A percentile compares a stretch with the other conserved stretches of the same genome.
These are phyloP conservation scores for Agonopterix alstromeriana DNA, from an alignment of 2,888 invertebrate genomes.

Conservation along the genomic window DNA sequence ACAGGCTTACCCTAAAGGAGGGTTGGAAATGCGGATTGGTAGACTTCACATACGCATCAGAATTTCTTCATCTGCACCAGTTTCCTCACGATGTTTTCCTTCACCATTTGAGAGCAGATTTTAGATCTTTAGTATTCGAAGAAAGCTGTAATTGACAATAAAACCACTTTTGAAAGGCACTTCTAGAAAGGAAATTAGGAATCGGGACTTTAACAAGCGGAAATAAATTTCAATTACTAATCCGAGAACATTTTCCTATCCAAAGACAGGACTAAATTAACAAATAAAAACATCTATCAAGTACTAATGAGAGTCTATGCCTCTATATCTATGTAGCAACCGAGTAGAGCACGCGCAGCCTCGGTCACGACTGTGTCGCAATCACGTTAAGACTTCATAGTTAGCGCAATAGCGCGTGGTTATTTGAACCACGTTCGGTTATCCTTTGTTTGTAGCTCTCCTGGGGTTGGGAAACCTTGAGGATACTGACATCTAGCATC, in stretches of 20 bases:
- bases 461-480: background rate
- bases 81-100: too few species aligned
- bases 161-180: too few species aligned
- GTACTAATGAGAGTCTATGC: conserved; percentile 13
- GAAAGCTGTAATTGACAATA: too few species aligned
- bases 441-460: conserved; percentile 29
- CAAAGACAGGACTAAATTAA: conserved; percentile 5
- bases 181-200: too few species aligned
- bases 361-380: conserved; percentile 35
- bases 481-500: background rate
- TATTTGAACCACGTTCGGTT: conserved; percentile 29
- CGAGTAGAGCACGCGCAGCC: conserved; percentile 6
- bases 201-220: too few species aligned
- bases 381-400: conserved; percentile 17
- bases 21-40: too few species aligned
- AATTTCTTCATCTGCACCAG: too few species aligned
- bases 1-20: too few species aligned
- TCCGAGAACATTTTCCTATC: background rate
- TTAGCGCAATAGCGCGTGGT: conserved; percentile 16
- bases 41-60: too few species aligned
- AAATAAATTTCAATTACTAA: too few species aligned
- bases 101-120: too few species aligned
- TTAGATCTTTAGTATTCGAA: too few species aligned
- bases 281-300: conserved; percentile 10
- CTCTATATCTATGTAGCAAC: conserved; percentile 14